Evolutionary conservation across 2,113 vertebrate genomes (phyloP), one percentile per base, ranked within the genome.

Genomic region (Gasterosteus aculeatus): DNA sequence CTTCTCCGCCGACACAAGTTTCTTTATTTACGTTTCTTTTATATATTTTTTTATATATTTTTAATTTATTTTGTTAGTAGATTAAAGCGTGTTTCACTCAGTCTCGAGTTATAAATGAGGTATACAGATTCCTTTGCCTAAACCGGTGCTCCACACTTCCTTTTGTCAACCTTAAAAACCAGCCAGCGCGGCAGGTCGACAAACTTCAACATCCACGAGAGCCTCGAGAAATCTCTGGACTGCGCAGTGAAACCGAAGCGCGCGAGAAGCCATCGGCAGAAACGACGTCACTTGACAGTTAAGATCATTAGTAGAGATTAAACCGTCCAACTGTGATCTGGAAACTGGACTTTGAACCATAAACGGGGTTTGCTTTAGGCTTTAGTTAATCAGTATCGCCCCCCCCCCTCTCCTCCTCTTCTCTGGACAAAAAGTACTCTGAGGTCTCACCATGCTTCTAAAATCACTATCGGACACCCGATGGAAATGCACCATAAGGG

Each of bases 31-130:
- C 69, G 31, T 62, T 78, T 81, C 80, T 77, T 66, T 69, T 47
- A 53, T 46, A 46, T 46, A 2, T 72, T 57, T 77, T 80, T 79
- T 75, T 67, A 68, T 49, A 29, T 51, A 54, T 22, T 69, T 77
- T 79, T 80, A 79, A 58, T 29, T 71, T 83, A 69, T 90, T 85
- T 88, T 65, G 69, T 92, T 93, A 96, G 93, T 94, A 95, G 94
- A 94, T 95, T 96, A 96, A 96, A 97, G 96, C 95, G 95, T 95
- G 95, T 94, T 92, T 93, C 77, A 96, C 95, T 95, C 94, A 80
- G 93, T 95, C 92, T 94, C 35, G 92, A 97, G 96, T 95, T 95
- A 95, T 94, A 96, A 97, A 97, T 99, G 97, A 99, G 97, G 98
- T 98, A 98, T 96, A 97, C 94, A 97, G 94, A 94, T 95, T 93